Base-by-base conservation (phyloP, 2,888 invertebrate genomes). In the Scaptomyza parva region DNA sequence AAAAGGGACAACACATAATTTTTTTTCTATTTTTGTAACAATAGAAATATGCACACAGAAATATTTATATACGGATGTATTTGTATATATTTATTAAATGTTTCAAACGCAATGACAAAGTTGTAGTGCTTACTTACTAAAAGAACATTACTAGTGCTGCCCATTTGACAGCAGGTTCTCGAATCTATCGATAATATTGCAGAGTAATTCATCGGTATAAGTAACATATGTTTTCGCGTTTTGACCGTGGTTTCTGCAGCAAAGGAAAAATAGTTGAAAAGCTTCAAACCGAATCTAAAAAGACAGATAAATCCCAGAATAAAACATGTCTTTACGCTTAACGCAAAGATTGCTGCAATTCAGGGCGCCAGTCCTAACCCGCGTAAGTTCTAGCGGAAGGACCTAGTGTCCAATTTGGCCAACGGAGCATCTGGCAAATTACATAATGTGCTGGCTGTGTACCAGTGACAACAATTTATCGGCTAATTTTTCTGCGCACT, bases 251-350 rank as follows among this genome's bases (percentile, higher is more conserved):
- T 61, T 51, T 61, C 65, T 22, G 37, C 41, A 64, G 45, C 58
- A 51, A 57, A 53, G 47, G 33, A 18, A 54, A 63, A 64, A 53
- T 58, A 44, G 59, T 60, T 62, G 40, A 64, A 59, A 28, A 39
- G 43, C 45, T 58, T 51, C 40, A 20, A 20, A 61, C 50, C 35
- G 52, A 73, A 54, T 35, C 30, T 45, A 33, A 44, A 57, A 28
- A 61, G n/a, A 14, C 37, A 66, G 63, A 51, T 54, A 61, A 62
- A 44, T 44, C 14, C 22, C 14, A 43, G 52, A 22, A 30, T n/a
- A n/a, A 60, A 80, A 61, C 33, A 91, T 91, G 91, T 91, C 91
- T 48, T 71, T 91, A 55, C 88, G 91, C 60, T 86, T 91, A 26
- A 88, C 88, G n/a, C 89, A 89, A 64, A 88, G 88, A 59, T 74